These are phyloP conservation scores for Tiliacea citrago DNA, from an alignment of 2,888 invertebrate genomes.

Conservation along the genomic window DNA sequence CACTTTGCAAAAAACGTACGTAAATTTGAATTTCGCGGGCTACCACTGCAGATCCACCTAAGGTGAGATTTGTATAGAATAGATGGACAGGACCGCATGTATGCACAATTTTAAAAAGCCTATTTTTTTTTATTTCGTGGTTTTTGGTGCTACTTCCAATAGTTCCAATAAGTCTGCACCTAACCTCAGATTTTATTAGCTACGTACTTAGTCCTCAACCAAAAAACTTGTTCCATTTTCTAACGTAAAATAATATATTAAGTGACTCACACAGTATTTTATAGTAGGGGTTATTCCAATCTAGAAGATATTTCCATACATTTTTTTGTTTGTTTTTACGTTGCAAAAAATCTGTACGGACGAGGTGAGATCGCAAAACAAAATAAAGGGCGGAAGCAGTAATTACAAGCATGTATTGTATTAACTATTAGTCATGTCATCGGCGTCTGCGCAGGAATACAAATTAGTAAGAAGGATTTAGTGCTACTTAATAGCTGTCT, in stretches of 20 bases:
- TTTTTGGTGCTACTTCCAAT: background rate
- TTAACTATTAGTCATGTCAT: conserved; percentile 51
- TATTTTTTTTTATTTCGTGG: background rate
- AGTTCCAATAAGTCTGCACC: background rate
- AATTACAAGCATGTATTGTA: conserved; percentile 70
- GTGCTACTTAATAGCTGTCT: background rate
- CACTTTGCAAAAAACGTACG: too few relatives aligned
- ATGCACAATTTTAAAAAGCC: background rate
- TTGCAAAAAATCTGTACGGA: conserved; percentile 66
- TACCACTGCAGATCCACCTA: too few relatives aligned
- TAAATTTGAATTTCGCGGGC: too few relatives aligned
- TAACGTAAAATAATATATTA: conserved; percentile 10
- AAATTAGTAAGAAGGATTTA: conserved; percentile 55
- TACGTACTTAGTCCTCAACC: background rate
- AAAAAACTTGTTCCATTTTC: conserved; percentile 19
- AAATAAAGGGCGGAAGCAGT: conserved; percentile 82
- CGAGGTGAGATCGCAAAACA: conserved; percentile 71
- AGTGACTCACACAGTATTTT: conserved; percentile 30
- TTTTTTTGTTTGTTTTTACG: conserved; percentile 44
- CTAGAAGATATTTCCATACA: conserved; percentile 47
- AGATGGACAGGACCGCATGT: too few relatives aligned
- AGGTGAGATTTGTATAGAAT: too few relatives aligned
- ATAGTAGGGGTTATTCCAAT: conserved; percentile 54
- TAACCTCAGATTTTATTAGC: background rate
- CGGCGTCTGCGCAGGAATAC: conserved; percentile 35